Evolutionary conservation across 2,888 invertebrate species (phyloP).

Genomic region (Encarsia formosa): DNA sequence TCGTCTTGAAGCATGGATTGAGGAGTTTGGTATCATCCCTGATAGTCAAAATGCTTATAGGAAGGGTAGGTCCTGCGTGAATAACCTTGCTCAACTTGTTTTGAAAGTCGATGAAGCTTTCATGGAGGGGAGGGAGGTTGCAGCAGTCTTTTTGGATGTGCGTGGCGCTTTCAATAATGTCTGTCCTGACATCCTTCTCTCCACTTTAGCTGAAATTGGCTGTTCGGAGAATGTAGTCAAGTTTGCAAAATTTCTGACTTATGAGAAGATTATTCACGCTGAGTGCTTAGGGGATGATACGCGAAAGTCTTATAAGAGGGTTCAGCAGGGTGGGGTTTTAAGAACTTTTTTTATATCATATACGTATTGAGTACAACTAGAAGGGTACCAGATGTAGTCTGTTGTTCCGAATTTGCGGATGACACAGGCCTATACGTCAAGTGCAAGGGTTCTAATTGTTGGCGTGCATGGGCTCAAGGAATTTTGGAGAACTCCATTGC

Average conservation of each 20-base stretch:
- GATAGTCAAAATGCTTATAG: conserved; percentile 1
- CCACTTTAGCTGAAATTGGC: neutral
- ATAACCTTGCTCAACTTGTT: conserved; percentile 1
- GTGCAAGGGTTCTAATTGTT: too few relatives aligned
- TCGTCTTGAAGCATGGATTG: too few relatives aligned
- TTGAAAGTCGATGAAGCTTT: neutral
- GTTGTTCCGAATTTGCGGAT: neutral
- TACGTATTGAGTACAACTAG: neutral
- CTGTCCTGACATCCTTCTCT: neutral
- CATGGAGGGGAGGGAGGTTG: neutral
- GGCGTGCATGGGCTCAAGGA: too few relatives aligned
- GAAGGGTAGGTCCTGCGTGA: neutral
- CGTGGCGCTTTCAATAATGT: neutral
- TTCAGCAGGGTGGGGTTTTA: neutral
- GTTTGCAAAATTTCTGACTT: neutral
- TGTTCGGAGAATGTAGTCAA: neutral
- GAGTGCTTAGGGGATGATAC: neutral
- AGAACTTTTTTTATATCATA: neutral
- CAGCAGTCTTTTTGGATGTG: neutral
- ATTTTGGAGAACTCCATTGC: too few relatives aligned
- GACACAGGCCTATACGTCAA: neutral
- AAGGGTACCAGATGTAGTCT: neutral
- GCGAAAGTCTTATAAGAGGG: neutral
- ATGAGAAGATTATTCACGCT: neutral
- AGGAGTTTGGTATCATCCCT: neutral